Percentiles rank a stretch among this genome's conserved stretches.
These are phyloP conservation scores for Esox masquinongy DNA, from an alignment of 2,797 vertebrate genomes.

Conservation along the genomic window DNA sequence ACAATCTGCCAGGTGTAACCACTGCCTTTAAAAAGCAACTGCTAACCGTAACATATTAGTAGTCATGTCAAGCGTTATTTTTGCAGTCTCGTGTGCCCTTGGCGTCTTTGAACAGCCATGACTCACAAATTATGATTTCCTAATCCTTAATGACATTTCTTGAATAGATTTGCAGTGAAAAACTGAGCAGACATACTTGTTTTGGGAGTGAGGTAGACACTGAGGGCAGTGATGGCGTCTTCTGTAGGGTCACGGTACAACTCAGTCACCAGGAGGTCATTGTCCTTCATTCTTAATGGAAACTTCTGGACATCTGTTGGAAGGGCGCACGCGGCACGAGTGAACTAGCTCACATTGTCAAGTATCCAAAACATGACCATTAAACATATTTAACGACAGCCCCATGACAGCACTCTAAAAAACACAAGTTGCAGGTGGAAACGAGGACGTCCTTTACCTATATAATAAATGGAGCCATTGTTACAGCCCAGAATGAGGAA, in stretches of 20 bases:
- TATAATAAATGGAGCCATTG: conserved; percentile 89
- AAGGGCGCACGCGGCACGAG: background rate
- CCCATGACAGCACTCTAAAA: too few relatives aligned
- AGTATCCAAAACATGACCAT: too few relatives aligned
- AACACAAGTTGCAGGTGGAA: background rate
- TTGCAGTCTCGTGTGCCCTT: background rate
- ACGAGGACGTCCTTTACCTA: conserved; percentile 50
- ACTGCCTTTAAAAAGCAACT: background rate
- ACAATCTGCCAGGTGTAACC: background rate
- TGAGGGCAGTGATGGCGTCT: conserved; percentile 90
- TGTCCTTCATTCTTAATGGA: conserved; percentile 92
- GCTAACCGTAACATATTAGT: background rate
- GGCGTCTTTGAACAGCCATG: background rate
- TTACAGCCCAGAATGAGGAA: conserved; percentile 91
- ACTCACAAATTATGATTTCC: background rate
- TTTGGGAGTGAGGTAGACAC: conserved; percentile 92
- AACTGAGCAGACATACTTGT: conserved; percentile 74
- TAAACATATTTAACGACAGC: too few relatives aligned
- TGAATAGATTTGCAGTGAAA: too few relatives aligned
- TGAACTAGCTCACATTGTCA: background rate
- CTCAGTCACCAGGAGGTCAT: conserved; percentile 90
- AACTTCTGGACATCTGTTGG: conserved; percentile 90
- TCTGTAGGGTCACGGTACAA: conserved; percentile 87
- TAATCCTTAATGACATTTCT: background rate
- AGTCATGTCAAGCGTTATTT: background rate